Percentiles rank a stretch among this genome's conserved stretches.
phyloP scores from a whole-genome alignment of 2,113 vertebrate species.

The Hyaena hyaena region DNA sequence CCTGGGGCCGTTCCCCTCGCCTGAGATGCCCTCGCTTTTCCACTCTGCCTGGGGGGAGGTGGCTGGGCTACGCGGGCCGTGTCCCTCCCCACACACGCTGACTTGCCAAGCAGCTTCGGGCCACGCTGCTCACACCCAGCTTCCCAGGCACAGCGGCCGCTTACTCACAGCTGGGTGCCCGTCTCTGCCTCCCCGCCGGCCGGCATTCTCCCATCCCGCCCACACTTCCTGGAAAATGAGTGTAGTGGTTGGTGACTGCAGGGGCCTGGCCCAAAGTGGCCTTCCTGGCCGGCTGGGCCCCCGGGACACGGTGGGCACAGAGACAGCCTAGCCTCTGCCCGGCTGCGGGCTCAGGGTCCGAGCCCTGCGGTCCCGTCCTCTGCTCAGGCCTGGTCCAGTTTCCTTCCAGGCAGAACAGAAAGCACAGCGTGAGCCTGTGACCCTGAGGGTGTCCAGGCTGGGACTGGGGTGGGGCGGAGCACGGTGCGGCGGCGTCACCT shows the following conservation, averaged over 20 bases:
- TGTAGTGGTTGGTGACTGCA: not conserved
- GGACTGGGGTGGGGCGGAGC: too few species aligned
- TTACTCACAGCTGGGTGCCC: not conserved
- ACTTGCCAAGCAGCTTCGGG: not conserved
- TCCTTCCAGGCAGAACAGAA: not conserved
- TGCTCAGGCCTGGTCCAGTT: not conserved
- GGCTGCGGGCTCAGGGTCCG: not conserved
- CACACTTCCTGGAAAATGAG: not conserved
- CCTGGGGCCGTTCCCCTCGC: not conserved
- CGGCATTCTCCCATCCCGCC: not conserved
- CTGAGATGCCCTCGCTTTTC: not conserved
- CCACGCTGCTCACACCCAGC: not conserved
- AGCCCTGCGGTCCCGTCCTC: too few species aligned
- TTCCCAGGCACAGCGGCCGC: rapidly evolving
- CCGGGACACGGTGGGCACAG: not conserved
- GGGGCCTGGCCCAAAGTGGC: not conserved
- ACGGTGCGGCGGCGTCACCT: not conserved
- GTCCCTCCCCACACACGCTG: not conserved
- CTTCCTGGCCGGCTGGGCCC: not conserved
- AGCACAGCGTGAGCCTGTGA: not conserved
- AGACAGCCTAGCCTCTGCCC: not conserved
- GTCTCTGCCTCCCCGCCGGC: not conserved
- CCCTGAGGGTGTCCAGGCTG: not conserved
- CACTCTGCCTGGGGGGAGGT: rapidly evolving
- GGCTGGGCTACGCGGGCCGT: not conserved